These are phyloP conservation scores for Tamias sibiricus DNA, from an alignment of 2,113 vertebrate species.

Conservation along the genomic window DNA sequence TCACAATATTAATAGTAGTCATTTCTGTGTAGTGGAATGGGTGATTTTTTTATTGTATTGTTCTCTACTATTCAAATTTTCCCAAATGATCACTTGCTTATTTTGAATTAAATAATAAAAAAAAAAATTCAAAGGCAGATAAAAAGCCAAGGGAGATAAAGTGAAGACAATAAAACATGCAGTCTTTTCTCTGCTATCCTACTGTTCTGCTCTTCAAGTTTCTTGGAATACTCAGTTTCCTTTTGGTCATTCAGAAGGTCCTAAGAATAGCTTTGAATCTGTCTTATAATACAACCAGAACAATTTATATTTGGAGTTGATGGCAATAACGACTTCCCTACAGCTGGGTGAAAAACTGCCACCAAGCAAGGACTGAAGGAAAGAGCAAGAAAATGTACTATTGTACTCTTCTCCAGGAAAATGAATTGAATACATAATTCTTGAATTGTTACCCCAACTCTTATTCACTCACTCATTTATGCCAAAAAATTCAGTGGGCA, in stretches of 20 bases:
- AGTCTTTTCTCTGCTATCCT: not conserved
- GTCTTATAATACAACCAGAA: not conserved
- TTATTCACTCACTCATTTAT: not conserved
- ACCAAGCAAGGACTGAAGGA: not conserved
- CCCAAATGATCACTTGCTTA: not conserved
- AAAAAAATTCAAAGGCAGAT: not conserved
- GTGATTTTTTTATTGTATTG: not conserved
- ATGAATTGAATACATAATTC: not conserved
- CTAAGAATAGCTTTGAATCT: not conserved
- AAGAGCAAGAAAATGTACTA: not conserved
- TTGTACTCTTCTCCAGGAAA: not conserved
- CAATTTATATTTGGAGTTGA: not conserved
- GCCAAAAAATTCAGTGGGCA: not conserved
- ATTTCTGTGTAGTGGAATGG: not conserved
- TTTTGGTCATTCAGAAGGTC: not conserved
- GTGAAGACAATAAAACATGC: not conserved
- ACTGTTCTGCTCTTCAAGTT: not conserved
- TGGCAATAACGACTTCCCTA: not conserved
- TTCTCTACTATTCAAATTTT: not conserved
- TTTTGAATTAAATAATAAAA: not conserved
- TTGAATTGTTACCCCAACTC: not conserved
- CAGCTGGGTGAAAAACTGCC: not conserved
- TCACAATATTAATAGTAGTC: not conserved
- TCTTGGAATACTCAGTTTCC: not conserved
- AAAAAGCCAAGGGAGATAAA: not conserved